Percentiles rank a stretch among this genome's conserved stretches.
Evolutionary conservation across 2,888 invertebrate genomes (phyloP).

Genomic region (Lithophane ornitopus): DNA sequence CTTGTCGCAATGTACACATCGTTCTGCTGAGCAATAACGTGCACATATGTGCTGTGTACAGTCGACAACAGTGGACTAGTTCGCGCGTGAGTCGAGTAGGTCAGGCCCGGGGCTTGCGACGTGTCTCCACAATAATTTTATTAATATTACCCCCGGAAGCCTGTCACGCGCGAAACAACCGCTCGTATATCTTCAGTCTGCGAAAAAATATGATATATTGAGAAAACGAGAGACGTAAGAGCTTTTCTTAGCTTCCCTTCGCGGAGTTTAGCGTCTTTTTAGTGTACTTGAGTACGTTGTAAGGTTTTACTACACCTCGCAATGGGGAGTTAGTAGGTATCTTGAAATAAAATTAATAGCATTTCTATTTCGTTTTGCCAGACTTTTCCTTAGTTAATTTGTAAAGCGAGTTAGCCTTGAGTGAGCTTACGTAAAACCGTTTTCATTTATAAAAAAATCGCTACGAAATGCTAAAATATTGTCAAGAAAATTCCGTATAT

Average conservation of each 20-base stretch:
- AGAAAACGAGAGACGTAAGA: conserved; percentile 87
- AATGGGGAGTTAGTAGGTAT: conserved; percentile 70
- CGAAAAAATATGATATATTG: conserved; percentile 90
- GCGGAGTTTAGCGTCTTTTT: conserved; percentile 84
- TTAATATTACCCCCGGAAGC: conserved; percentile 89
- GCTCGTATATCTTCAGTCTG: conserved; percentile 86
- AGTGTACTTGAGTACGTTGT: conserved; percentile 76
- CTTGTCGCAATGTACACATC: conserved; percentile 27
- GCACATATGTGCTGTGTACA: conserved; percentile 54
- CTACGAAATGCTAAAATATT: conserved; percentile 25
- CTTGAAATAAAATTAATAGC: conserved; percentile 68
- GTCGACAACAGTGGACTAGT: conserved; percentile 63
- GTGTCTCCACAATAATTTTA: conserved; percentile 90
- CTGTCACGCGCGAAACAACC: conserved; percentile 88
- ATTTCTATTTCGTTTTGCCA: conserved; percentile 49
- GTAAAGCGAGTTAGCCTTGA: conserved; percentile 30
- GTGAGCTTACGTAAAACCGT: conserved; percentile 13
- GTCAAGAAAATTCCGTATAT: conserved; percentile 28
- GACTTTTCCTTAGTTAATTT: conserved; percentile 38
- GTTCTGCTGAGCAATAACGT: conserved; percentile 43
- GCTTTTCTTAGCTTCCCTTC: conserved; percentile 83
- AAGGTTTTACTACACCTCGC: conserved; percentile 68
- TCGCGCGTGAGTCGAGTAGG: conserved; percentile 74
- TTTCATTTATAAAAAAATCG: conserved; percentile 28
- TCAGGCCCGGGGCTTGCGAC: conserved; percentile 78